Base-by-base conservation (phyloP, 2,797 vertebrate genomes). In the Ispidina lecontei region DNA sequence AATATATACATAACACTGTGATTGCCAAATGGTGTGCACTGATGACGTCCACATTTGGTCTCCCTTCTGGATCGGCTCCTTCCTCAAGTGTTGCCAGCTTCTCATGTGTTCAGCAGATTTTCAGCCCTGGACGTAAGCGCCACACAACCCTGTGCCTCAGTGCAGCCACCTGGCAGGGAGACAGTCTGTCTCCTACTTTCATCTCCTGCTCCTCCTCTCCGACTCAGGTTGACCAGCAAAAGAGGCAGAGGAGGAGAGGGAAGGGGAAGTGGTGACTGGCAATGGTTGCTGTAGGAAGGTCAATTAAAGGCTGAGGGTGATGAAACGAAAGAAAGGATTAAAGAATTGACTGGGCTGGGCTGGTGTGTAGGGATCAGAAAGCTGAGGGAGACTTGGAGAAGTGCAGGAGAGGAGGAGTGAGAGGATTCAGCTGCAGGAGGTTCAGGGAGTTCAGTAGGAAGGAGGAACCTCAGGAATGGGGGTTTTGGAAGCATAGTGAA, bases 31-130 rank as follows among this genome's bases (percentile, higher is more conserved):
- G n/a, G 8, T 52, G 22, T 46, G 35, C 7, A 13, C 7, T 33
- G 70, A 37, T 35, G 49, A 33, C 0, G 2, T 54, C 75, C 47
- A 51, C 47, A 41, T 55, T 85, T 83, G 65, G 21, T 58, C 46
- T 56, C n/a, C 43, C 6, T 78, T 83, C 63, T 69, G 77, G 22
- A 56, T 75, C 0, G 0, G 20, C 14, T 87, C 9, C 46, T 74
- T 73, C 52, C 69, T 79, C 0, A 0, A 26, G 20, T 4, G 5
- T 55, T 77, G 28, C 67, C 67, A 72, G 19, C 35, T 88, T 63
- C 60, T 84, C 91, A 78, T 67, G 41, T 90, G 90, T 70, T 94
- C 67, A 76, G 56, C 90, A 89, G 60, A 94, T 90, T 88, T 76
- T n/a, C 80, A 70, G n/a, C n/a, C 35, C 22, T n/a, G 12, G 3